Conservation (phyloP, 2,888 invertebrate species). For the Volucella inanis region DNA sequence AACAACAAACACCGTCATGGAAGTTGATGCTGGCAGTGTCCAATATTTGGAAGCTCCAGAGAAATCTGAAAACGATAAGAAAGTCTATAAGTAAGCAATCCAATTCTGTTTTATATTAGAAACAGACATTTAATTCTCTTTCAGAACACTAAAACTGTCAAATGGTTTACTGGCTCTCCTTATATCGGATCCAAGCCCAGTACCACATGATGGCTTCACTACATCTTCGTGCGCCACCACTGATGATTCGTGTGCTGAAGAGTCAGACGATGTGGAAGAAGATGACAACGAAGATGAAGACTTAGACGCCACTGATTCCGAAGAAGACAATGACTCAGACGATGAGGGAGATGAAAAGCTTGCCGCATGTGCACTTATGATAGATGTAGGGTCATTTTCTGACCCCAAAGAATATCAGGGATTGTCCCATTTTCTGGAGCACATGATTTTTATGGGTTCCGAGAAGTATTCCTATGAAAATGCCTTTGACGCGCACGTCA, state of each 20-base stretch:
- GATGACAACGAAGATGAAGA: constrained; percentile 74
- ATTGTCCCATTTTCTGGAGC: constrained; percentile 93
- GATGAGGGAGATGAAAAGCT: constrained; percentile 80
- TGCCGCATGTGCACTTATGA: constrained; percentile 90
- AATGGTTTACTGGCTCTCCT: constrained; percentile 90
- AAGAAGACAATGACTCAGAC: constrained; percentile 76
- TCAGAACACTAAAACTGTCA: constrained; percentile 86
- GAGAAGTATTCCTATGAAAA: constrained; percentile 94
- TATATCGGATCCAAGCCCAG: constrained; percentile 86
- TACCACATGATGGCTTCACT: constrained; percentile 80
- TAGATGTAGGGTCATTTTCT: constrained; percentile 91
- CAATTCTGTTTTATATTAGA: no score
- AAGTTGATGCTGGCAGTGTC: constrained; percentile 69
- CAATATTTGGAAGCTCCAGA: constrained; percentile 85
- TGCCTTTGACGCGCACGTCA: constrained; percentile 91
- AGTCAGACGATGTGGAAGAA: constrained; percentile 65
- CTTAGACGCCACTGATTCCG: constrained; percentile 75
- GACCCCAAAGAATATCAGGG: constrained; percentile 92
- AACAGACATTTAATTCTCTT: background rate
- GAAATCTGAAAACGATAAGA: constrained; percentile 90
- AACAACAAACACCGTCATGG: constrained; percentile 46
- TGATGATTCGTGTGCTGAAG: constrained; percentile 77
- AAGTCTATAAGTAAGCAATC: constrained; percentile 87
- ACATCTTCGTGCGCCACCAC: constrained; percentile 78
- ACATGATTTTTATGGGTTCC: constrained; percentile 97